A percentile compares a stretch with the other conserved stretches of the same genome.
Evolutionary conservation across 2,888 invertebrate species (phyloP).

Genomic region (Spodoptera picta): DNA sequence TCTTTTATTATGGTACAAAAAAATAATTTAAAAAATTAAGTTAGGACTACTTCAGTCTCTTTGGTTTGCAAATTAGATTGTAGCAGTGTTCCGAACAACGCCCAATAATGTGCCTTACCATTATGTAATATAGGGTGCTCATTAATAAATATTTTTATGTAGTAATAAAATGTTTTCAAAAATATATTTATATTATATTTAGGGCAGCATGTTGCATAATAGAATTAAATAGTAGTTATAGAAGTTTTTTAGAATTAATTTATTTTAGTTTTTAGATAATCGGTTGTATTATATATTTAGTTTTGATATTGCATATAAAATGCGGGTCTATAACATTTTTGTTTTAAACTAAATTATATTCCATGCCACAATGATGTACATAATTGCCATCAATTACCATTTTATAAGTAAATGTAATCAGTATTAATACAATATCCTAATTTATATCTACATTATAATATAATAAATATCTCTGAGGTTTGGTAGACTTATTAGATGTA

Average conservation of each 20-base stretch:
- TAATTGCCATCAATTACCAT: constrained; percentile 84
- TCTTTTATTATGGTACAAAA: constrained; percentile 10
- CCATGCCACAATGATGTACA: constrained; percentile 80
- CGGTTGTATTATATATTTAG: constrained; percentile 75
- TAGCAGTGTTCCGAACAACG: constrained; percentile 48
- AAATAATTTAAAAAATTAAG: background rate
- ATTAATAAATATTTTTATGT: constrained; percentile 55
- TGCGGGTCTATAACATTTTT: constrained; percentile 80
- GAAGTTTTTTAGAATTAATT: constrained; percentile 68
- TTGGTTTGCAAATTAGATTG: background rate
- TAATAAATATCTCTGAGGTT: constrained; percentile 53
- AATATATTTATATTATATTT: constrained; percentile 44
- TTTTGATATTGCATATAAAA: constrained; percentile 74
- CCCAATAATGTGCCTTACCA: constrained; percentile 65
- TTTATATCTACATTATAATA: constrained; percentile 74
- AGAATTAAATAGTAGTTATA: constrained; percentile 42
- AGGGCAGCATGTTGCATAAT: constrained; percentile 55
- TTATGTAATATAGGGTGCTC: constrained; percentile 67
- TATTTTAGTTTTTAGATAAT: constrained; percentile 67
- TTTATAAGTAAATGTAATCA: constrained; percentile 82
- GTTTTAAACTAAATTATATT: constrained; percentile 78
- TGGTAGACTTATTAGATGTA: constrained; percentile 58
- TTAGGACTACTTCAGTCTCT: background rate
- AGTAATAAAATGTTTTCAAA: constrained; percentile 42
- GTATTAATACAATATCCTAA: constrained; percentile 86